Evolutionary conservation across 2,113 vertebrate genomes (phyloP).

Genomic region (Neogobius melanostomus): DNA sequence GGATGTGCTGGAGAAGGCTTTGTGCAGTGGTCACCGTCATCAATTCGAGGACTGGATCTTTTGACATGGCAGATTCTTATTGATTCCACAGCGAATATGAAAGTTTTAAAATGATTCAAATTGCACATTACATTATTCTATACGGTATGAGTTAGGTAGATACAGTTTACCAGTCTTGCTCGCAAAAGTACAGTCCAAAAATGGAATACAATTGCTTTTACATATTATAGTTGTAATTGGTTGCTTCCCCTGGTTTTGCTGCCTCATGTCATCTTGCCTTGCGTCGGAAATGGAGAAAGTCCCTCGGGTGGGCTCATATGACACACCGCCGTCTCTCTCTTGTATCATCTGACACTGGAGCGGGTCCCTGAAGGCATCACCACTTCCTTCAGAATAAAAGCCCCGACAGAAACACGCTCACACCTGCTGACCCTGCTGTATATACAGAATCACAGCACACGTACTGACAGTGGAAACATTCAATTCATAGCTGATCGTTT

Average conservation of each 20-base stretch:
- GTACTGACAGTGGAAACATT: background rate
- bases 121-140: background rate
- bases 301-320: slow-evolving; percentile 64
- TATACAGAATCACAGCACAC: background rate
- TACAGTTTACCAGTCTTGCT: background rate
- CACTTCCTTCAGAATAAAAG: slow-evolving; percentile 61
- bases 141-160: no score
- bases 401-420: slow-evolving; percentile 30
- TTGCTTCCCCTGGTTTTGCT: slow-evolving; percentile 27
- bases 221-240: background rate
- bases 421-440: slow-evolving; percentile 6
- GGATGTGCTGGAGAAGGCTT: no score
- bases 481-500: background rate
- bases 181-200: background rate
- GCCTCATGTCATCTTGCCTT: slow-evolving; percentile 32
- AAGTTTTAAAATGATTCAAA: no score
- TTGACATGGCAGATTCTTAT: no score
- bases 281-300: slow-evolving; percentile 49
- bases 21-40: no score
- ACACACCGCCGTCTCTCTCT: slow-evolving; percentile 62
- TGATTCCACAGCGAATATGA: no score
- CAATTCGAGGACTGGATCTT: no score
- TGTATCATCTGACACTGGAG: slow-evolving; percentile 66
- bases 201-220: background rate
- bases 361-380: slow-evolving; percentile 57